Evolutionary conservation across 2,888 invertebrate genomes (phyloP), one percentile per base, ranked within the genome.

Genomic region (Dinocampus coccinellae): DNA sequence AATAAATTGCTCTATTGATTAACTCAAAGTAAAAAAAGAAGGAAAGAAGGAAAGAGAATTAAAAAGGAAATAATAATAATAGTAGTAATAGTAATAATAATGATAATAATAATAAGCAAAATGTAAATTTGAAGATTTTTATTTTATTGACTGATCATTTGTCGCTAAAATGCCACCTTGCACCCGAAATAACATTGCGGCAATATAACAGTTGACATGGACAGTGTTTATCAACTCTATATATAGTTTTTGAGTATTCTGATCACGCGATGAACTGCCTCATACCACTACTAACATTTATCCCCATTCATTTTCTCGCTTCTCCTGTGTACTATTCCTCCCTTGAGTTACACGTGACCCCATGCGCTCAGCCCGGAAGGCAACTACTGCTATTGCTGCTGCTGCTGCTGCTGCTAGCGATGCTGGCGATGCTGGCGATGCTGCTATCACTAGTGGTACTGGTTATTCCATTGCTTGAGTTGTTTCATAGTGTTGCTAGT

Each of bases 211-310:
- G 74, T 69, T 72, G 73, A 74, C 77, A 74, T 77, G 73, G 75
- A 71, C 70, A 76, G 78, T 82, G 81, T 83, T 83, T 83, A 82
- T 83, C 82, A 77, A 42, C 73, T 64, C 67, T n/a, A n/a, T 47
- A 47, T 47, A 47, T 47, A 47, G 6, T 16, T 47, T 47, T 16
- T 6, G 1, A n/a, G 47, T 79, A 83, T 82, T 79, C 83, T 70
- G 74, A 78, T 77, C 83, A 82, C 83, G 83, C 76, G 81, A 57
- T 68, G 36, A 52, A 68, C 76, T 73, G 69, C 75, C 79, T 74
- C 72, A 67, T 60, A 69, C 71, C 73, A 70, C 72, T 61, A 65
- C 70, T 29, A 7, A 7, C 29, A 29, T 29, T 66, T 29, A 62
- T 47, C 53, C 63, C 63, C 73, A 73, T 72, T 52, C 55, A 64